These are phyloP conservation scores for Orycteropus afer DNA, from an alignment of 2,113 vertebrate species.

Conservation along the genomic window DNA sequence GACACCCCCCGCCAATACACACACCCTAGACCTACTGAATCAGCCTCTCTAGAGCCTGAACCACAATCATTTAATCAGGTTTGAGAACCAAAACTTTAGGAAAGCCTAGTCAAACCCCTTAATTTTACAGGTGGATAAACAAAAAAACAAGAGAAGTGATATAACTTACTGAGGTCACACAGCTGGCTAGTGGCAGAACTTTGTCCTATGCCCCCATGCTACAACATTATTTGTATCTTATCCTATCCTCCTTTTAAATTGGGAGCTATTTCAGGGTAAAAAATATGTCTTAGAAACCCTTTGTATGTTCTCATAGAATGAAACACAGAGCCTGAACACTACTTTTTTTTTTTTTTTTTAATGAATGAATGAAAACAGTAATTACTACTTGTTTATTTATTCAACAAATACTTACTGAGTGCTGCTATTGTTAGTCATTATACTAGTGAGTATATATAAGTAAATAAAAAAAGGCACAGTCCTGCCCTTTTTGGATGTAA, in stretches of 20 bases:
- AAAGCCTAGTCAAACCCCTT: slow-evolving; percentile 21
- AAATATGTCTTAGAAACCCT: not conserved
- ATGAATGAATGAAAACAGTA: not conserved
- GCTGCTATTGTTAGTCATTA: not conserved
- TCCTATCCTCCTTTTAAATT: slow-evolving; percentile 3
- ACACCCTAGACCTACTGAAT: not conserved
- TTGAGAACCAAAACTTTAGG: not conserved
- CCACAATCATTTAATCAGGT: slow-evolving; percentile 9
- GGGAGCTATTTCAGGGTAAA: not conserved
- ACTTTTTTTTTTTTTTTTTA: slow-evolving; percentile 17
- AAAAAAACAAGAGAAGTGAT: not conserved
- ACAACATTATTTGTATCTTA: not conserved
- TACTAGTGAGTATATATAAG: not conserved
- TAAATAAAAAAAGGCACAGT: not conserved
- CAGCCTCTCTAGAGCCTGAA: not conserved
- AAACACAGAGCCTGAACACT: slow-evolving; percentile 7
- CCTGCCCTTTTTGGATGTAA: not conserved
- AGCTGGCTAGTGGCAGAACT: not conserved
- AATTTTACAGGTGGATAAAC: not conserved
- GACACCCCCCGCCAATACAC: no score
- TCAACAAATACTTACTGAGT: not conserved
- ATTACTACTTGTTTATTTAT: slow-evolving; percentile 27
- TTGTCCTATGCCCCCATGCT: not conserved
- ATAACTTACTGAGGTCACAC: not conserved
- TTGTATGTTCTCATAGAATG: not conserved